Conservation (phyloP, 2,113 vertebrate species). For the Alexandromys fortis region DNA sequence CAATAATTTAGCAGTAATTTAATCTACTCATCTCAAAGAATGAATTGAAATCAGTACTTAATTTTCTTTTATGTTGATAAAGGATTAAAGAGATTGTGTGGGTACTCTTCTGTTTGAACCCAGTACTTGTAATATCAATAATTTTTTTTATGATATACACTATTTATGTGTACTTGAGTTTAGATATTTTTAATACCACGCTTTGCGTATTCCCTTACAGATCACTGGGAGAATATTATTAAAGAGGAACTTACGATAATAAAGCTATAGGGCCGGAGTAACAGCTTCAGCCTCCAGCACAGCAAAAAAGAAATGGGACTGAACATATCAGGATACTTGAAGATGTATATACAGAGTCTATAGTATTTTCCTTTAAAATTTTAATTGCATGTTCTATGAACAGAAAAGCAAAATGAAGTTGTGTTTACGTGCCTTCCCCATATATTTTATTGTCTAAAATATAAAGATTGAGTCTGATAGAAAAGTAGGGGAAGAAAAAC, state of each 20-base stretch:
- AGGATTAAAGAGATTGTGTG: neutral
- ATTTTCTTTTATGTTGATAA: conserved; percentile 24
- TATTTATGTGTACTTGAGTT: neutral
- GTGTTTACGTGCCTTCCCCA: neutral
- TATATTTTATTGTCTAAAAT: conserved; percentile 20
- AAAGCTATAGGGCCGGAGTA: neutral
- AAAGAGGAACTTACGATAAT: neutral
- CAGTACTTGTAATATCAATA: neutral
- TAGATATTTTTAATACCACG: conserved; percentile 22
- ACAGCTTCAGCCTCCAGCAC: neutral
- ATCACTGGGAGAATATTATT: neutral
- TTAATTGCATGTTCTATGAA: neutral
- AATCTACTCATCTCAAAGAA: conserved; percentile 42
- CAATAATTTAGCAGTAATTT: conserved; percentile 65
- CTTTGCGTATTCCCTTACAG: neutral
- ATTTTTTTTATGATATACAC: neutral
- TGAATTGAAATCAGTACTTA: conserved; percentile 44
- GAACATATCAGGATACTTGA: neutral
- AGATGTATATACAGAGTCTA: neutral
- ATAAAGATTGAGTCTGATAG: neutral
- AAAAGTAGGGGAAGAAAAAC: neutral
- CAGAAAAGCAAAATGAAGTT: neutral
- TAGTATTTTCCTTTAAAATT: neutral
- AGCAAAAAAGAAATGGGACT: neutral
- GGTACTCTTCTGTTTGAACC: conserved; percentile 11